Evolutionary conservation across 2,113 vertebrate genomes (phyloP).

Genomic region (Dryoscopus gambensis): DNA sequence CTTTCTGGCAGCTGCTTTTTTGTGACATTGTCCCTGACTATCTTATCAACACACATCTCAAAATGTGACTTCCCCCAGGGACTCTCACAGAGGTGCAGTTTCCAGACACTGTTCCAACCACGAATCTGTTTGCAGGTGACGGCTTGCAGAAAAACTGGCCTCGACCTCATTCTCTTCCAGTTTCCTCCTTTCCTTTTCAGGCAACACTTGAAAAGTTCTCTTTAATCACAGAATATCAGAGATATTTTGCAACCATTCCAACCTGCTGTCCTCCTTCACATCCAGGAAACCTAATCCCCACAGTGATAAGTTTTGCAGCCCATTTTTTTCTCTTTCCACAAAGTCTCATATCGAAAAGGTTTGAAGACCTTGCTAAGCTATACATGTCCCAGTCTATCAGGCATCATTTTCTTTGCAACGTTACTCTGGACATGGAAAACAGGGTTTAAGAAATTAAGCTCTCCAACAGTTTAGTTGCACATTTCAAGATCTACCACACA

Average conservation of each 20-base stretch:
- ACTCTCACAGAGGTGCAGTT: background rate
- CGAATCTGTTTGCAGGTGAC: background rate
- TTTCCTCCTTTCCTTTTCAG: background rate
- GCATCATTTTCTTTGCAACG: background rate
- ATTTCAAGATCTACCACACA: background rate
- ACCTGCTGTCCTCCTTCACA: background rate
- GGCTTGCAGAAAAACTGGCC: background rate
- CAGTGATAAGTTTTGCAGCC: background rate
- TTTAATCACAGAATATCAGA: background rate
- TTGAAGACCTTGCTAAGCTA: background rate
- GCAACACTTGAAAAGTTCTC: background rate
- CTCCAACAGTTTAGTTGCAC: background rate
- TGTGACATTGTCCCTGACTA: background rate
- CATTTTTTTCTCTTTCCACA: background rate
- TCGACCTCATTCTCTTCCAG: background rate
- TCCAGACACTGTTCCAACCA: background rate
- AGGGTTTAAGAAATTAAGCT: background rate
- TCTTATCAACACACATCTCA: background rate
- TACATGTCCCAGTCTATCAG: background rate
- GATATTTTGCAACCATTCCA: background rate
- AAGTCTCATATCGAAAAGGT: background rate
- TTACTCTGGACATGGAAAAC: background rate
- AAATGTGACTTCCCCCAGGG: background rate
- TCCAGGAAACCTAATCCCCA: background rate
- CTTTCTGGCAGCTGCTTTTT: background rate